Percentiles rank a stretch among this genome's conserved stretches.
Evolutionary conservation across 2,888 invertebrate species (phyloP).

Genomic region (Drosophila diplacantha): DNA sequence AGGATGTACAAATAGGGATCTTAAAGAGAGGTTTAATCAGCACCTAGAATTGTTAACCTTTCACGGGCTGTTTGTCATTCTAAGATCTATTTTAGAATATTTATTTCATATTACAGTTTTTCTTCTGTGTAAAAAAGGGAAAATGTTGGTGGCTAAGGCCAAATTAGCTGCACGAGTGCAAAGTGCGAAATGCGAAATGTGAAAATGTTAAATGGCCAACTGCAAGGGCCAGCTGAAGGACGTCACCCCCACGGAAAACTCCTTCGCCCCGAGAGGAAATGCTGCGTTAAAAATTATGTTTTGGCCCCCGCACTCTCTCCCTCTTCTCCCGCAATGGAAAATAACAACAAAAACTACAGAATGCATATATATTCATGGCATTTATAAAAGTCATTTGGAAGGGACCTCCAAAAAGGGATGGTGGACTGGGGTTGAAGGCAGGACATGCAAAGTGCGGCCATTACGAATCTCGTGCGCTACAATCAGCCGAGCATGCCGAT

Average conservation of each 20-base stretch:
- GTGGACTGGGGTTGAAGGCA: slow-evolving; percentile 1
- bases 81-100: background rate
- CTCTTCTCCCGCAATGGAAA: background rate
- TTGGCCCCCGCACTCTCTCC: slow-evolving; percentile 13
- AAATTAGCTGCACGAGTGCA: slow-evolving; percentile 54
- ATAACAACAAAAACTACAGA: slow-evolving; percentile 23
- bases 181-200: slow-evolving; percentile 58
- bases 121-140: background rate
- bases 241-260: slow-evolving; percentile 1
- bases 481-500: slow-evolving; percentile 2
- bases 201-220: slow-evolving; percentile 35
- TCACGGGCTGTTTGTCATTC: background rate
- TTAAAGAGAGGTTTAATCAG: background rate
- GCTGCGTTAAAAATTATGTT: slow-evolving; percentile 68
- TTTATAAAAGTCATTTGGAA: slow-evolving; percentile 68
- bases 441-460: slow-evolving; percentile 56
- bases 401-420: slow-evolving; percentile 16
- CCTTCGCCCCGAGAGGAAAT: slow-evolving; percentile 44
- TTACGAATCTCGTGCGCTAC: slow-evolving; percentile 50
- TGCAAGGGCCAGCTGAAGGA: slow-evolving; percentile 28
- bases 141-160: slow-evolving; percentile 18
- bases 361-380: slow-evolving; percentile 60
- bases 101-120: background rate
- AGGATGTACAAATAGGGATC: background rate
- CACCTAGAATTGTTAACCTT: background rate